Base-by-base conservation (phyloP, 2,113 vertebrate genomes). In the Eudyptes chrysolophus region DNA sequence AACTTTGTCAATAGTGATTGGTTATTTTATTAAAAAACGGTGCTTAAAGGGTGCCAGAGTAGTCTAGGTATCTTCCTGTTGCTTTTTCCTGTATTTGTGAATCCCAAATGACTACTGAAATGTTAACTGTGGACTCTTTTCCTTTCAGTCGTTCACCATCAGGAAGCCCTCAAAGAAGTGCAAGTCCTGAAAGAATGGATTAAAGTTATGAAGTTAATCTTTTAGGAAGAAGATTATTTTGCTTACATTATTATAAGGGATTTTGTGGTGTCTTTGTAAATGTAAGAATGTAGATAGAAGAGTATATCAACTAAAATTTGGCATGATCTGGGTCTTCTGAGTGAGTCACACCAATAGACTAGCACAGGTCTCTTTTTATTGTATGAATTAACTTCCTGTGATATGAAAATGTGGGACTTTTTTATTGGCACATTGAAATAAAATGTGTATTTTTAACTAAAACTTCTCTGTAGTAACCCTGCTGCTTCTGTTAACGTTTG, bases 231-330 rank as follows among this genome's bases (percentile, higher is more conserved):
- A 98, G 97, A 96, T 95, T 98, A 98, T 98, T 98, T 98, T 98
- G 98, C 98, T 98, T 99, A 99, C 98, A 98, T 98, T 98, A 98
- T 98, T 98, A 98, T 98, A 98, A 98, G 98, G 98, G 98, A 98
- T 98, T 98, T 98, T 97, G 98, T 98, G 97, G 94, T 98, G 97
- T 98, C 97, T 98, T 96, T 98, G 88, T 98, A 98, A 98, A 97
- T 98, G 97, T 98, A 97, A 98, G 93, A 93, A 89, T 96, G 95
- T 98, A 97, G 97, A 97, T 97, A 98, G 97, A 96, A 97, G 95
- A 96, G 95, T 98, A 94, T 98, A 98, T 98, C 96, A 94, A 98
- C 93, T 97, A 97, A 95, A 92, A 97, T 97, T 97, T 96, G 98
- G 97, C 98, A 98, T 93, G 97, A 98, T 98, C 92, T 98, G 97